A percentile compares a stretch with the other conserved stretches of the same genome.
Conservation (phyloP, 2,888 invertebrate genomes). For the Lithodes maja region DNA sequence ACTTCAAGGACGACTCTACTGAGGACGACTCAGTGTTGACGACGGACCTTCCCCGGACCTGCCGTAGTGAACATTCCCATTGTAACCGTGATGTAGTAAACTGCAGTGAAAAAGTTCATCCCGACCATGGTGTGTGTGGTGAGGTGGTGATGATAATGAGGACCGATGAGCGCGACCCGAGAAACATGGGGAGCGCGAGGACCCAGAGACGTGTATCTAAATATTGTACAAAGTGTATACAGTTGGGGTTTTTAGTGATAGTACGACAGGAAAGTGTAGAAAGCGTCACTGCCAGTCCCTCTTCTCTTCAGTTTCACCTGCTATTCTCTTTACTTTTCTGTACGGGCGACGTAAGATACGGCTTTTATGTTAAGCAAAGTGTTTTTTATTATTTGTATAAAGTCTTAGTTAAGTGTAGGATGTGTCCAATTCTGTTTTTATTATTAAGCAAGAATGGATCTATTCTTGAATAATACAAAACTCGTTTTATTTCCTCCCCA, state of each 20-base stretch:
- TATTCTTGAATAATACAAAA: conserved; percentile 69
- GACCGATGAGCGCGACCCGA: conserved; percentile 37
- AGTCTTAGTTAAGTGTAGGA: conserved; percentile 59
- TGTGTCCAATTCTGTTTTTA: conserved; percentile 68
- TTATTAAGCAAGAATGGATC: conserved; percentile 71
- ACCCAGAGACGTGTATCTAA: conserved; percentile 49
- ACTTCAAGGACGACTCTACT: background rate
- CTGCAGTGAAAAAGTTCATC: conserved; percentile 59
- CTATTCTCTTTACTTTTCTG: conserved; percentile 57
- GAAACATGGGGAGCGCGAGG: conserved; percentile 31
- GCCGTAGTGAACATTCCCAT: conserved; percentile 47
- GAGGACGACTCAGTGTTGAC: conserved; percentile 39
- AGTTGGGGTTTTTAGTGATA: conserved; percentile 59
- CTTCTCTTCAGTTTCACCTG: conserved; percentile 54
- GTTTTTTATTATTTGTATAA: conserved; percentile 70
- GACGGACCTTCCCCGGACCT: conserved; percentile 46
- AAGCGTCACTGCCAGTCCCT: conserved; percentile 58
- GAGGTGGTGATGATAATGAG: background rate
- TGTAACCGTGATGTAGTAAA: conserved; percentile 56
- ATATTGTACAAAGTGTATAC: conserved; percentile 71
- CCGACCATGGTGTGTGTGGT: conserved; percentile 37
- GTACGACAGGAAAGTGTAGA: conserved; percentile 36
- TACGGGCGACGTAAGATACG: conserved; percentile 66
- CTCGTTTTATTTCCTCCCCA: conserved; percentile 25
- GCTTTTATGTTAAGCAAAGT: conserved; percentile 62